Evolutionary conservation across 2,113 vertebrate genomes (phyloP).

Genomic region (Brachyhypopomus occidentalis): DNA sequence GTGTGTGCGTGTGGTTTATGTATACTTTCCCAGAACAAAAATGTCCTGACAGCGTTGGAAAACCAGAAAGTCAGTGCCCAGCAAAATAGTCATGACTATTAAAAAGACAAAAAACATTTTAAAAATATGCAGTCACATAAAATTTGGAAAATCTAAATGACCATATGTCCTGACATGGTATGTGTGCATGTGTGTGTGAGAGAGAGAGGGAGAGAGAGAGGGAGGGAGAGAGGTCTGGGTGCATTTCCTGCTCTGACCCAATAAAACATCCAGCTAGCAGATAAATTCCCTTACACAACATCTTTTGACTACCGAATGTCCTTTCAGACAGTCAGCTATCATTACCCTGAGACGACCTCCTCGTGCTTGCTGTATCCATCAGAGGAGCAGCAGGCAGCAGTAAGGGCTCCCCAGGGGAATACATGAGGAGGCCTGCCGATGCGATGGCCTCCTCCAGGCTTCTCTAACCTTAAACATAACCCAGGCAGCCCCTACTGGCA

Average conservation of each 20-base stretch:
- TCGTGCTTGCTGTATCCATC: conserved; percentile 31
- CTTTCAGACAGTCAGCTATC: conserved; percentile 30
- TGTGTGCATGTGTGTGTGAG: background rate
- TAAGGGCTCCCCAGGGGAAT: conserved; percentile 38
- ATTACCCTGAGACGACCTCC: conserved; percentile 3
- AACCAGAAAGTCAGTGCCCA: too few species aligned
- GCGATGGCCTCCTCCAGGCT: conserved; percentile 59
- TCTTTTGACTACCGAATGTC: conserved; percentile 20
- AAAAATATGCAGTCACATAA: too few species aligned
- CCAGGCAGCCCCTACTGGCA: conserved; percentile 60
- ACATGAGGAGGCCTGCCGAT: conserved; percentile 24
- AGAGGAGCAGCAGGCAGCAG: conserved; percentile 22
- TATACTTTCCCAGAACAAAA: too few species aligned
- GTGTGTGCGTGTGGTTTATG: background rate
- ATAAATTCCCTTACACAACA: conserved; percentile 12
- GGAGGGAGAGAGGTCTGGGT: background rate
- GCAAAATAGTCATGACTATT: too few species aligned
- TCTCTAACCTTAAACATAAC: conserved; percentile 71
- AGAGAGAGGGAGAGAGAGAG: too few species aligned
- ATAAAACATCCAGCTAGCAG: background rate
- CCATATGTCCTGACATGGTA: too few species aligned
- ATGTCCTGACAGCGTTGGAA: too few species aligned
- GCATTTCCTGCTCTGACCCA: background rate
- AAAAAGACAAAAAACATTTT: too few species aligned
- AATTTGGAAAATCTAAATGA: too few species aligned